Evolutionary conservation across 2,797 vertebrate species (phyloP), one percentile per base, ranked within the genome.

Genomic region (Aplochiton taeniatus): DNA sequence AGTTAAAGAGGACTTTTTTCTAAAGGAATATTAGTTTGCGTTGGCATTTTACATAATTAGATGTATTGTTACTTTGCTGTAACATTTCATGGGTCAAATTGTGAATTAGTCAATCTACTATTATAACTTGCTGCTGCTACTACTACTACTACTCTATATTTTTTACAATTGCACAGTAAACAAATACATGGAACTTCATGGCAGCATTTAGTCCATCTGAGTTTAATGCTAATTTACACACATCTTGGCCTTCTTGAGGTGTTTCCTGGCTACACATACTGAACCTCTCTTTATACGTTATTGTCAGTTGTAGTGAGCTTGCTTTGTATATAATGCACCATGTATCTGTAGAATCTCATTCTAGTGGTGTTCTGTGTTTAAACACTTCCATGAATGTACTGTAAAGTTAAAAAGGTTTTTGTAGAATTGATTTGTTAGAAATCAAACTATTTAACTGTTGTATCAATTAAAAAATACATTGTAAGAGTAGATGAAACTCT

Each of bases 401-500:
- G 50, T 18, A 44, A 56, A 44, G 9, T 11, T 42, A 11, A 31
- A 45, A n/a, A 5, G 4, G 46, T 48, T 56, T 54, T 63, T 19
- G 19, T 12, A 54, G 42, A 7, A 54, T 14, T 12, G 46, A 14
- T 54, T 20, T 46, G 51, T 31, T 63, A 8, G 4, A 11, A n/a
- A 50, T 19, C 53, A 55, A 63, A 65, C 8, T 46, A 64, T 65
- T 47, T 16, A 61, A 46, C 52, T 10, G 20, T 42, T 60, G 55
- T 18, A 67, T 11, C 31, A 54, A 55, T 11, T 11, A 20, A 55
- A 54, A 54, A 46, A 16, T 53, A 55, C 10, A 18, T 58, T 49
- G 3, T 8, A 50, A 49, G 17, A 18, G 14, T 20, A 11, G 9
- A 31, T 11, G 9, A n/a, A 4, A 10, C 12, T 11, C 46, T 48